Base-by-base conservation (phyloP, 2,888 invertebrate genomes). In the Brassicogethes aeneus region DNA sequence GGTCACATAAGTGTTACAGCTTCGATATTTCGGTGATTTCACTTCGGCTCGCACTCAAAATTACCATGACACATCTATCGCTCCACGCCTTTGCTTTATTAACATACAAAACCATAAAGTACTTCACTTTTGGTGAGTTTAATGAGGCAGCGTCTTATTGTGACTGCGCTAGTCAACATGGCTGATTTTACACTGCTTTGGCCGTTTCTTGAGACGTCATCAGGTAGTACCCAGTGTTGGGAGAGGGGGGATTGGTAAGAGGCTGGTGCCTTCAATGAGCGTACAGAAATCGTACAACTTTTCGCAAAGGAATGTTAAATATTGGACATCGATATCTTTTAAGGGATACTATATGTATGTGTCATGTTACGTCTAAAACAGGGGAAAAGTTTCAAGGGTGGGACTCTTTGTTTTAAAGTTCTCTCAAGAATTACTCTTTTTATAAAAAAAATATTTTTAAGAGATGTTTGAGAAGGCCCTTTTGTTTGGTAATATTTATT, bases 1-100 rank as follows among this genome's bases (percentile, higher is more conserved):
- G 66, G 66, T 66, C 66, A 60, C 41, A 35, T 44, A 61, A 61
- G 59, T 60, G 51, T 50, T 59, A 57, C 50, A 45, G 44, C 46
- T 43, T 49, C 55, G 54, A 55, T 57, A 55, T 56, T 54, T 49
- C 52, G 51, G 10, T 23, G 46, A 49, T 51, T 48, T 50, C 50
- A 50, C 50, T 48, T 36, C 37, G 17, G 10, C 5, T 23, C n/a
- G 10, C 23, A 23, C 23, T 23, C 23, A 23, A 23, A 23, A 23
- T 23, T 7, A 5, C 5, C 23, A 23, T 23, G 23, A 23, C 23
- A 23, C 23, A 7, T 5, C 10, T 10, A 23, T 23, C 23, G 23
- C 10, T 23, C 23, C 23, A 10, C 5, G 23, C 23, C 23, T 10
- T 5, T 23, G 10, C 5, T 23, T 10, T n/a, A n/a, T n/a, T n/a